These are phyloP conservation scores for Poecilia wingei DNA, from an alignment of 2,797 vertebrate genomes.

Conservation along the genomic window DNA sequence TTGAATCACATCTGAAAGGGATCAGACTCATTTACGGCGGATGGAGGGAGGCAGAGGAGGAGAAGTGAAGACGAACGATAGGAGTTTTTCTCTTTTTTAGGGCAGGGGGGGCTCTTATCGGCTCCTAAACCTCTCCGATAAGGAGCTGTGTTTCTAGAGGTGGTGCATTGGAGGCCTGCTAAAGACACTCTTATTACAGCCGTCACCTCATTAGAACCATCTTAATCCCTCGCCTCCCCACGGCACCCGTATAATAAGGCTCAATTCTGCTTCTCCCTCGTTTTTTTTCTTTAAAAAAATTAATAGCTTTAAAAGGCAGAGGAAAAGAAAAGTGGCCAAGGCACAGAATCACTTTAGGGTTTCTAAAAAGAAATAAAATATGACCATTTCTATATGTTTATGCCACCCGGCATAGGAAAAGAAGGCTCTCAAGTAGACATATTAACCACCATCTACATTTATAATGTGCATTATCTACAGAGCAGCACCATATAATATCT, in stretches of 20 bases:
- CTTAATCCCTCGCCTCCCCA: slow-evolving; percentile 82
- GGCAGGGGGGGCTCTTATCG: slow-evolving; percentile 58
- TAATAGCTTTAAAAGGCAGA: slow-evolving; percentile 76
- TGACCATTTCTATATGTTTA: slow-evolving; percentile 39
- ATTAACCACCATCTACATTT: slow-evolving; percentile 59
- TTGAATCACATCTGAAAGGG: slow-evolving; percentile 86
- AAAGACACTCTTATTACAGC: slow-evolving; percentile 84
- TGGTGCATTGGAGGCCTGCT: slow-evolving; percentile 70
- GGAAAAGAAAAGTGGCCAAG: slow-evolving; percentile 63
- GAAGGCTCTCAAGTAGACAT: slow-evolving; percentile 35
- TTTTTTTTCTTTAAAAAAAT: slow-evolving; percentile 73
- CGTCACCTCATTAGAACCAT: slow-evolving; percentile 85
- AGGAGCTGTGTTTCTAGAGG: slow-evolving; percentile 72
- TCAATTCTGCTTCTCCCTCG: slow-evolving; percentile 78
- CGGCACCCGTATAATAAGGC: slow-evolving; percentile 81
- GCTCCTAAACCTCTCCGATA: slow-evolving; percentile 77
- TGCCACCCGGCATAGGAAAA: slow-evolving; percentile 38
- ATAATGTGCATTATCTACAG: slow-evolving; percentile 67
- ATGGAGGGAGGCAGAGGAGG: slow-evolving; percentile 71
- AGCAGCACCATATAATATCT: slow-evolving; percentile 69
- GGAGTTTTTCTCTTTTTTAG: slow-evolving; percentile 37
- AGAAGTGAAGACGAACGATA: slow-evolving; percentile 58
- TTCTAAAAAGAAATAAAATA: slow-evolving; percentile 42
- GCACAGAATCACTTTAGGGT: slow-evolving; percentile 64
- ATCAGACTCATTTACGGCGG: slow-evolving; percentile 82